Conservation (phyloP, 2,888 invertebrate genomes). For the Synergus japonicus region DNA sequence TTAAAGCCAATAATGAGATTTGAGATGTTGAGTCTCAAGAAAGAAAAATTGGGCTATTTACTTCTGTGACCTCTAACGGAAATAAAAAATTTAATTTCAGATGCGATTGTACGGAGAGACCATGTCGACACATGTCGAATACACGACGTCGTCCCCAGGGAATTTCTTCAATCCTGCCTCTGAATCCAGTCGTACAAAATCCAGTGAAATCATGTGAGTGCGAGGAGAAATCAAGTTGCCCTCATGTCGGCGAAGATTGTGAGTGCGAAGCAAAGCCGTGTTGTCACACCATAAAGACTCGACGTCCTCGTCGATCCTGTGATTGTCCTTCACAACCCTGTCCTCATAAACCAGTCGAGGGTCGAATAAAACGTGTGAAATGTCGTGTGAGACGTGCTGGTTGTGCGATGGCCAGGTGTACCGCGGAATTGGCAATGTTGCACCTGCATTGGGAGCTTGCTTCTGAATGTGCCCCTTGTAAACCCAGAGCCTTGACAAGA, state of each 20-base stretch:
- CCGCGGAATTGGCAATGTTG: constrained; percentile 74
- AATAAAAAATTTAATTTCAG: constrained; percentile 55
- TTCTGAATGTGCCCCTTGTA: constrained; percentile 80
- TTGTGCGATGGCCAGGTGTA: constrained; percentile 74
- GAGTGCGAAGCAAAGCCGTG: constrained; percentile 68
- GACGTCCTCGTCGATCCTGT: constrained; percentile 64
- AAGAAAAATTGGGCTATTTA: too few relatives aligned
- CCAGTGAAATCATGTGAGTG: constrained; percentile 63
- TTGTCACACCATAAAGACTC: constrained; percentile 67
- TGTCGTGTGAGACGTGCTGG: constrained; percentile 73
- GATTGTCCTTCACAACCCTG: constrained; percentile 68
- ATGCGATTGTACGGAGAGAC: constrained; percentile 71
- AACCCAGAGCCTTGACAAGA: constrained; percentile 82
- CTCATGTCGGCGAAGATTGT: constrained; percentile 58
- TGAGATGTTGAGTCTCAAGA: too few relatives aligned
- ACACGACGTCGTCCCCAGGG: constrained; percentile 63
- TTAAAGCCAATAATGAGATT: too few relatives aligned
- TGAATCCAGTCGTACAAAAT: constrained; percentile 44
- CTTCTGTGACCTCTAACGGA: too few relatives aligned
- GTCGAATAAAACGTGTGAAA: constrained; percentile 73
- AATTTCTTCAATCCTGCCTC: constrained; percentile 59
- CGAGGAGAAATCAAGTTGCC: constrained; percentile 55
- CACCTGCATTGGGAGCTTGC: constrained; percentile 80
- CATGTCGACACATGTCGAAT: constrained; percentile 67
- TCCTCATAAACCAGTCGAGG: constrained; percentile 69